Evolutionary conservation across 2,113 vertebrate genomes (phyloP).

Genomic region (Carassius carassius): DNA sequence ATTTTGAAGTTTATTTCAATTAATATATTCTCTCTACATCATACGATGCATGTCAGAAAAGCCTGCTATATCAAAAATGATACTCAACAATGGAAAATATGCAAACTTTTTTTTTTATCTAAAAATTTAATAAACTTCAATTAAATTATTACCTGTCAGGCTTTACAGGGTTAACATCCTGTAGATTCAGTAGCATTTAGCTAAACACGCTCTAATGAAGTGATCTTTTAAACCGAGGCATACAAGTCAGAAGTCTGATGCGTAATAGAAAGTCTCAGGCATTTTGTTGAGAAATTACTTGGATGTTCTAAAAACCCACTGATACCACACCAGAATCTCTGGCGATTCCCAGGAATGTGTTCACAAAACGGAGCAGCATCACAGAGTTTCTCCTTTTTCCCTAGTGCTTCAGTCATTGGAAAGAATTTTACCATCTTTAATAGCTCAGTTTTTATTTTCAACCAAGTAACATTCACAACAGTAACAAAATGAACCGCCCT

Average conservation of each 20-base stretch:
- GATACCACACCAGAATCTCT: conserved; percentile 29
- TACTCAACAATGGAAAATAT: neutral
- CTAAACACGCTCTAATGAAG: neutral
- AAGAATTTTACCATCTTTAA: neutral
- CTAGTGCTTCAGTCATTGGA: neutral
- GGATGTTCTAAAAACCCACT: conserved; percentile 23
- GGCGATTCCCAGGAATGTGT: conserved; percentile 17
- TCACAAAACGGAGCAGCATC: neutral
- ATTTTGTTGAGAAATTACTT: conserved; percentile 16
- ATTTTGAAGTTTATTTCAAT: too few species aligned
- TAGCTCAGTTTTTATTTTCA: neutral
- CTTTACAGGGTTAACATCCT: neutral
- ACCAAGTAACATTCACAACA: too few species aligned
- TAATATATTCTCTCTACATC: too few species aligned
- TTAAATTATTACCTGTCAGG: neutral
- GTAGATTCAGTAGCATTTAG: neutral
- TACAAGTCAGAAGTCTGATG: neutral
- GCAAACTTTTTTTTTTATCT: neutral
- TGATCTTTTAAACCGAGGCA: neutral
- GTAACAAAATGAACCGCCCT: neutral
- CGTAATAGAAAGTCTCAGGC: neutral
- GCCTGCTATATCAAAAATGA: neutral
- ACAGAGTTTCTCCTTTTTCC: neutral
- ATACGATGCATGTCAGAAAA: neutral
- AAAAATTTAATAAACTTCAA: neutral